Evolutionary conservation across 2,113 vertebrate species (phyloP), one percentile per base, ranked within the genome.

Genomic region (Gopherus flavomarginatus): DNA sequence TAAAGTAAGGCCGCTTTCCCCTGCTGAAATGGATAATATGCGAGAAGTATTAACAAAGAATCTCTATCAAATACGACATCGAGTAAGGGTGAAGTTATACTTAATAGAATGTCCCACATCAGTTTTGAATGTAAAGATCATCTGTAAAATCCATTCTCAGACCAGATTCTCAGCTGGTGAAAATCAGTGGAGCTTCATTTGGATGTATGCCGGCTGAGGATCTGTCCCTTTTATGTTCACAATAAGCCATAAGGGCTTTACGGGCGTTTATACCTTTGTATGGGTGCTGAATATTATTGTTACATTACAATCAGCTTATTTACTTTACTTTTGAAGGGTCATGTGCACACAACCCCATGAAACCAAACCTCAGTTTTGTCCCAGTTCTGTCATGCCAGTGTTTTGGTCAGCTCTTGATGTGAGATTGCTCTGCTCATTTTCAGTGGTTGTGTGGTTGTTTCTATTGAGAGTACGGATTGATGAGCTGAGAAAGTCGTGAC

Each of bases 61-160:
- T 98, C 99, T 99, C 98, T 99, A 99, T 97, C 99, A 99, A 96
- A 99, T 99, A 97, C 98, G 99, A 44, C 98, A 99, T 90, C 97
- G 98, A 98, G 99, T 99, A 97, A 99, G 99, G 86, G 95, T 89
- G 57, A 92, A 87, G 10, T 88, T 91, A 89, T 93, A 56, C 75
- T 88, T 95, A 78, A 35, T 90, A 83, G 92, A 95, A 88, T 88
- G 86, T 62, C 65, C 83, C 38, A 56, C 13, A 11, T 86, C 29
- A 57, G 52, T 35, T 94, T 95, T 94, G 54, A 86, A 88, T 96
- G 24, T 69, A 92, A 88, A 52, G 31, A 35, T 92, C 59, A 44
- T 17, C 47, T 92, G 90, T 38, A 79, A 83, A 59, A 69, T 19
- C 17, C 56, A 17, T 82, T 27, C 91, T 95, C 49, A 31, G 31